phyloP scores from a whole-genome alignment of 2,888 invertebrate species.

The Mythimna pallens region DNA sequence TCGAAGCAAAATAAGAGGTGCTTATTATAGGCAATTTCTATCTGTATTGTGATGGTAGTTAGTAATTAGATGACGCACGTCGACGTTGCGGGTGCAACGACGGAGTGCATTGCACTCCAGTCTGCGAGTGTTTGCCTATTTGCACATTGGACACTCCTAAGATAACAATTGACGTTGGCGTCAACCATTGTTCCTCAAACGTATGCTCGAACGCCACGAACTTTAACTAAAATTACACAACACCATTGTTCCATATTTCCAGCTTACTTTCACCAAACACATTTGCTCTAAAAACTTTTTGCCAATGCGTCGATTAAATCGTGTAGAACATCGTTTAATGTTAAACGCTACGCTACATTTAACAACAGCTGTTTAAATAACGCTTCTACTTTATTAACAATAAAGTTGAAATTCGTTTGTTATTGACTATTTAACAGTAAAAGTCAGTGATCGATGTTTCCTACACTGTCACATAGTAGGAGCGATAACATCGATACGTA shows the following conservation, averaged over 20 bases:
- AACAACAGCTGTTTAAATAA: slow-evolving; percentile 11
- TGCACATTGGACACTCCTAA: slow-evolving; percentile 73
- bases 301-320: slow-evolving; percentile 61
- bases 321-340: slow-evolving; percentile 59
- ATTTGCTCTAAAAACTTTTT: slow-evolving; percentile 64
- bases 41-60: slow-evolving; percentile 56
- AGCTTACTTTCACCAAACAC: slow-evolving; percentile 66
- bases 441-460: slow-evolving; percentile 70
- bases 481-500: slow-evolving; percentile 64
- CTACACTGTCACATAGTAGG: slow-evolving; percentile 61
- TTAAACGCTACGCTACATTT: slow-evolving; percentile 41
- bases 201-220: slow-evolving; percentile 32
- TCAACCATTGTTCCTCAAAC: slow-evolving; percentile 62
- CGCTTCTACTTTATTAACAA: neutral
- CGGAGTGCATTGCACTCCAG: slow-evolving; percentile 80
- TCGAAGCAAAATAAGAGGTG: slow-evolving; percentile 42
- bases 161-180: slow-evolving; percentile 75
- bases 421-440: slow-evolving; percentile 49
- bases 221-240: slow-evolving; percentile 59
- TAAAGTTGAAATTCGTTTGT: slow-evolving; percentile 53
- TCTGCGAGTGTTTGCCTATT: slow-evolving; percentile 76
- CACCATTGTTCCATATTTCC: slow-evolving; percentile 40
- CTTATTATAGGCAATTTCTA: slow-evolving; percentile 63
- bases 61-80: slow-evolving; percentile 74
- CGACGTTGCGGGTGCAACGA: slow-evolving; percentile 65